Conservation (phyloP, 2,888 invertebrate genomes). For the Capitulum mitella region DNA sequence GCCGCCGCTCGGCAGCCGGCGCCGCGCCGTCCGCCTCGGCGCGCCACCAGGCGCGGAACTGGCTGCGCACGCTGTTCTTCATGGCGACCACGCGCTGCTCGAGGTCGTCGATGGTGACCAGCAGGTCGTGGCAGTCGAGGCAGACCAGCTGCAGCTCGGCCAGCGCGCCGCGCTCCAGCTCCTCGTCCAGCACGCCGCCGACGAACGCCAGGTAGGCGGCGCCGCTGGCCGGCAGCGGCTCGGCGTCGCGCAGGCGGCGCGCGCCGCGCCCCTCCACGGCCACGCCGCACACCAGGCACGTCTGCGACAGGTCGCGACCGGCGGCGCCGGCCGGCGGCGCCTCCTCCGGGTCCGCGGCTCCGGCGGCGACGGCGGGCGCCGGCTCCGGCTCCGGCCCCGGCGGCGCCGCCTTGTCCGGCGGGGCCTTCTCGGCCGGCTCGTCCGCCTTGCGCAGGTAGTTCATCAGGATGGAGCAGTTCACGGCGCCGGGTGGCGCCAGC, state of each 20-base stretch:
- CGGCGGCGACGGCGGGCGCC: background rate
- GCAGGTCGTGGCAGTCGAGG: conserved; percentile 3
- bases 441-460: background rate
- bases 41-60: conserved; percentile 5
- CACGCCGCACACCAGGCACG: conserved; percentile 8
- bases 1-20: background rate
- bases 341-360: no score
- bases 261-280: background rate
- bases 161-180: background rate
- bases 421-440: background rate
- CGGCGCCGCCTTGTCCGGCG: background rate
- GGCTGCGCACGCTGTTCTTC: background rate
- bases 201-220: background rate
- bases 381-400: background rate
- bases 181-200: background rate
- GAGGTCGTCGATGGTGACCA: conserved; percentile 7
- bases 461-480: conserved; percentile 3
- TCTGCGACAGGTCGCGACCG: background rate
- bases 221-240: conserved; percentile 12
- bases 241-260: background rate
- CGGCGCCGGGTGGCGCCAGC: background rate
- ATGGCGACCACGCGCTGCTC: background rate
- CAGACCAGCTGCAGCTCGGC: background rate
- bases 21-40: background rate
- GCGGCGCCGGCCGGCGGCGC: background rate